These are phyloP conservation scores for Semaprochilodus insignis DNA, from an alignment of 2,797 vertebrate genomes.

Conservation along the genomic window DNA sequence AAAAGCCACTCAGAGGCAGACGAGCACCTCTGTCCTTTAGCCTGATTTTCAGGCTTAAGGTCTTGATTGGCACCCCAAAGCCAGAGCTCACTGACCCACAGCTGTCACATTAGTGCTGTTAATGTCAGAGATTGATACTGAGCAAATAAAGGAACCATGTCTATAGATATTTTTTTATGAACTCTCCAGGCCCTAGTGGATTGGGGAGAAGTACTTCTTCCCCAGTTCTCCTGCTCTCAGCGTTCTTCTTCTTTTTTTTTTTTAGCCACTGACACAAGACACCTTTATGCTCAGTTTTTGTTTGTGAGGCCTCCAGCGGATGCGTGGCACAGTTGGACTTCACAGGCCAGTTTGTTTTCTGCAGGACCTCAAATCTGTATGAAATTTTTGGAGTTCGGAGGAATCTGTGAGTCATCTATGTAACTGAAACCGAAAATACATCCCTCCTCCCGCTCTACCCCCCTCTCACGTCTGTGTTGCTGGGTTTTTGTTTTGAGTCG, in stretches of 20 bases:
- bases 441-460: conserved; percentile 61
- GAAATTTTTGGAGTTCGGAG: conserved; percentile 70
- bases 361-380: conserved; percentile 67
- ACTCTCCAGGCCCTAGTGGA: conserved; percentile 45
- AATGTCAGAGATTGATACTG: conserved; percentile 82
- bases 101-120: conserved; percentile 86
- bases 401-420: conserved; percentile 82
- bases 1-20: conserved; percentile 83
- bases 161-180: conserved; percentile 74
- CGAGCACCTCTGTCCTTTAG: conserved; percentile 76
- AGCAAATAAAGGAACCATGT: conserved; percentile 84
- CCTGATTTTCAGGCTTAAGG: conserved; percentile 82
- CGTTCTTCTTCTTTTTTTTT: not conserved
- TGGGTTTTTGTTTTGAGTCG: conserved; percentile 70
- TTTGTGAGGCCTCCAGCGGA: conserved; percentile 22
- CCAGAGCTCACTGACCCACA: conserved; percentile 81
- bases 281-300: conserved; percentile 24
- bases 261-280: conserved; percentile 1
- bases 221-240: not conserved
- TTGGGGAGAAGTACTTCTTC: conserved; percentile 35
- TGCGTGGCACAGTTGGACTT: conserved; percentile 61
- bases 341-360: conserved; percentile 57
- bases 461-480: conserved; percentile 60
- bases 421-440: conserved; percentile 79
- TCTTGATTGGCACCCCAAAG: conserved; percentile 80